Base-by-base conservation (phyloP, 2,797 vertebrate genomes). In the Poeciliopsis paucimaculata region DNA sequence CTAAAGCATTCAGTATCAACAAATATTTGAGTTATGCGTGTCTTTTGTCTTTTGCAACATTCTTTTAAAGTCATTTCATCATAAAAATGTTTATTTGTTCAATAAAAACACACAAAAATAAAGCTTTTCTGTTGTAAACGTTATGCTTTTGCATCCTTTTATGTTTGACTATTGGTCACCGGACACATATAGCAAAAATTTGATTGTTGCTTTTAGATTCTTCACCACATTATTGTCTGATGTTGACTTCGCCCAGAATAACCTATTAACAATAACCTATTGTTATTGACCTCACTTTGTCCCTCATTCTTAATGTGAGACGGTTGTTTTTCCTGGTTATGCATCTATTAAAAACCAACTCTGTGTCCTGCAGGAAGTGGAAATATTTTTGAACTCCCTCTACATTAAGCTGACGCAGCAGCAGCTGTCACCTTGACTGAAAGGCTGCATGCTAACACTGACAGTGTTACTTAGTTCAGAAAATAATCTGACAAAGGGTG, bases 351-450 rank as follows among this genome's bases (percentile, higher is more conserved):
- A 64, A 68, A 75, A 51, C 20, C 23, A 18, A 36, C 57, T 36
- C 16, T 39, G 49, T 43, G 9, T 46, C 62, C 49, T 2, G 47
- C n/a, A 15, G 28, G 20, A 12, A 26, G 47, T 77, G 72, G 68
- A 76, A 77, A 82, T 83, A 77, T 75, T 80, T 34, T 47, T 4
- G 26, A 64, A 70, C 57, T 49, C 45, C 39, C 72, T 71, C 2
- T 8, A 72, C 47, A 72, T 82, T 51, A 23, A 43, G 83, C 81
- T 84, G 86, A 84, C 55, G 6, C 78, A 77, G 87, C 78, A 77
- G 87, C 84, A 79, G 70, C 80, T 84, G 80, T 85, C 76, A 74
- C 18, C 53, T 36, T 75, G 43, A 82, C 4, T 41, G 86, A 88
- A 68, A 73, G 68, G 49, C 57, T 41, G 55, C 41, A 31, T n/a